Evolutionary conservation across 2,888 invertebrate species (phyloP), one percentile per base, ranked within the genome.

Genomic region (Cantharis nigra): DNA sequence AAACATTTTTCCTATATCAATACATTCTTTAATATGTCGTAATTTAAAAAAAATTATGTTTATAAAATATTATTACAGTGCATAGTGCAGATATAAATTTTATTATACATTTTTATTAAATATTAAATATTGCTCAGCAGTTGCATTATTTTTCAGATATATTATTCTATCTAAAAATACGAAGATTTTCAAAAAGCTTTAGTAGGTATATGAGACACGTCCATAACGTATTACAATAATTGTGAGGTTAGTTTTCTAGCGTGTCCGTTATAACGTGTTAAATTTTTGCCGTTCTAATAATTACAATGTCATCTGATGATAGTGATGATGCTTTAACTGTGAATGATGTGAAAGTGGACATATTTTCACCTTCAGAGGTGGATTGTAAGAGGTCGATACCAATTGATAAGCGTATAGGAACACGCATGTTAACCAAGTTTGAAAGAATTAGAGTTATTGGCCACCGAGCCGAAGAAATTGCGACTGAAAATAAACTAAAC

Each of bases 1-100:
- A 75, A 75, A 69, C 71, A 70, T 70, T 71, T 75, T 75, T 67
- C 71, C 63, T 73, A 18, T 74, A 70, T 74, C 74, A 74, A 74
- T 74, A 74, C 64, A 70, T 74, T 74, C 69, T 63, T 64, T 63
- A 74, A 70, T 74, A 74, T 70, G 69, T 33, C 70, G 33, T 63
- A 70, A 74, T 18, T 64, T 70, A 26, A 49, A 49, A 49, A 49
- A 49, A 49, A n/a, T n/a, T 49, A 33, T 49, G 49, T 49, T 49
- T n/a, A 7, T 49, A 49, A 49, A 49, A n/a, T 49, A 49, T 33
- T 30, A 30, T 30, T 30, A 30, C 4, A 26, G 28, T 9, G 10
- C 11, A 33, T 13, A 33, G 13, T 33, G 13, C 13, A 13, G 33
- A 49, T 13, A n/a, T 13, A 49, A n/a, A n/a, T 49, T 33, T 49